Evolutionary conservation across 2,888 invertebrate species (phyloP).

Genomic region (Drosophila macrospina): DNA sequence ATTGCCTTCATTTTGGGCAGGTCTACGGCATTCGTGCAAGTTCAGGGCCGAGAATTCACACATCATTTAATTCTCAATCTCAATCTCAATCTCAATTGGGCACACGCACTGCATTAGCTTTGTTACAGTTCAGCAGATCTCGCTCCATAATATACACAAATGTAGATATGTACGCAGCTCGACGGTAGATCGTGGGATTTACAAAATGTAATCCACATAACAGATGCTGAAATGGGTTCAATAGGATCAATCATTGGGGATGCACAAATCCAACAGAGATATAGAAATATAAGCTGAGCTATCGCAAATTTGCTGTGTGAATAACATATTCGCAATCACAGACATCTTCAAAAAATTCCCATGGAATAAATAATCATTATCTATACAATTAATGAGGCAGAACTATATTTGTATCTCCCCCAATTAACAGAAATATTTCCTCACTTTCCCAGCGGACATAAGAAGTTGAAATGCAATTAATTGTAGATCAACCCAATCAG

Average conservation of each 20-base stretch:
- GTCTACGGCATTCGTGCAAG: conserved; percentile 37
- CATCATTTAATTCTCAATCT: conserved; percentile 47
- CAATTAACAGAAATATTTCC: no score
- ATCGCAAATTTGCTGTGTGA: background rate
- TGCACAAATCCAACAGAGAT: background rate
- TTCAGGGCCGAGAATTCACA: conserved; percentile 58
- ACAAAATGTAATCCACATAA: conserved; percentile 22
- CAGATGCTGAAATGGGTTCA: conserved; percentile 3
- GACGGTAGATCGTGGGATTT: conserved; percentile 31
- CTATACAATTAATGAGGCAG: no score
- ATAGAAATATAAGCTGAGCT: background rate
- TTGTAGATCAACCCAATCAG: background rate
- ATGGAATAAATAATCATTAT: no score
- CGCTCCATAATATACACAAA: conserved; percentile 1
- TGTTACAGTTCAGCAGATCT: conserved; percentile 26
- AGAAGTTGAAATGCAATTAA: no score
- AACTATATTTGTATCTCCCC: no score
- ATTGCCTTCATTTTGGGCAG: conserved; percentile 37
- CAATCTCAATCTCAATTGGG: conserved; percentile 43
- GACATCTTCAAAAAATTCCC: no score
- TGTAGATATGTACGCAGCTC: background rate
- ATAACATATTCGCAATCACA: background rate
- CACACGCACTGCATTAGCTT: conserved; percentile 27
- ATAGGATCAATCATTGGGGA: conserved; percentile 11
- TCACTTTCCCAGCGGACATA: no score